Base-by-base conservation (phyloP, 2,888 invertebrate genomes). In the Trimorus sp. region DNA sequence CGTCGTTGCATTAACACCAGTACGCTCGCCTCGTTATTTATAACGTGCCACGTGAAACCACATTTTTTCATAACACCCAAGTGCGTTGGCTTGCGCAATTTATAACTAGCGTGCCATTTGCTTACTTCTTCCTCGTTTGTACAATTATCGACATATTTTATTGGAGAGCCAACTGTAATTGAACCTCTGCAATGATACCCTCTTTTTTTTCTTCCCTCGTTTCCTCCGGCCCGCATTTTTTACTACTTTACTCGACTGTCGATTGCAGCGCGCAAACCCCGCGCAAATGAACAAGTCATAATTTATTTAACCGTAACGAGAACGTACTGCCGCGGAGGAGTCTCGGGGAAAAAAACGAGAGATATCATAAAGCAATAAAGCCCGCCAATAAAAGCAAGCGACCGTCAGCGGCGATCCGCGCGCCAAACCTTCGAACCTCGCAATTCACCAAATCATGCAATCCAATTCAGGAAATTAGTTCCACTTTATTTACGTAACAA, bases 301-400 rank as follows among this genome's bases (percentile, higher is more conserved):
- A 81, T 81, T 81, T 73, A 73, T 81, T 73, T 78, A 70, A 36
- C 51, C 16, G 40, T 83, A 79, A 81, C 71, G 56, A 79, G 65
- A 74, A 78, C 37, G 16, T 58, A 81, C 58, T 42, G 54, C 56
- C 65, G 69, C 73, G 56, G 63, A 73, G 73, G 51, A 53, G 51
- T n/a, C 15, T 63, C n/a, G n/a, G n/a, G 62, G 79, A 82, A 78
- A 66, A 53, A n/a, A n/a, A n/a, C n/a, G n/a, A 65, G 66, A 76
- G 74, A 70, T 73, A 76, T 76, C 79, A 82, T 76, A 83, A 83
- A 81, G 76, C 70, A 71, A 76, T 83, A 82, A 83, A 76, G 38
- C 51, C 37, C 66, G 51, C 65, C 69, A 79, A 83, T 81, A 79
- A 83, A 83, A 83, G 65, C 79, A 79, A 83, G 70, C 79, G 81